A percentile compares a stretch with the other conserved stretches of the same genome.
Evolutionary conservation across 2,888 invertebrate genomes (phyloP).

Genomic region (Cephus sareptanus): DNA sequence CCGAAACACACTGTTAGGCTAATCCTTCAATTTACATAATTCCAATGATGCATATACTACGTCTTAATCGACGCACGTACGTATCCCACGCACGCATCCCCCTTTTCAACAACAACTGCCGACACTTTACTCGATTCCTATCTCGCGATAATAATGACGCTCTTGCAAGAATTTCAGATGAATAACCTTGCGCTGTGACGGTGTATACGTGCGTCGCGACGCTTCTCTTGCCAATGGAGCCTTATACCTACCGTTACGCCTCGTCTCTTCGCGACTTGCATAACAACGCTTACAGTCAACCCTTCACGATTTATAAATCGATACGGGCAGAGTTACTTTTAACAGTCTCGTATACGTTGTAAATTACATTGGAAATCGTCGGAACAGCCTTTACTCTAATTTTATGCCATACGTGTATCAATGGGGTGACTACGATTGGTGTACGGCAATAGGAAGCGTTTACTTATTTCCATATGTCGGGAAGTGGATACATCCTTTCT

Average conservation of each 20-base stretch:
- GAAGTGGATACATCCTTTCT: background rate
- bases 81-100: constrained; percentile 26
- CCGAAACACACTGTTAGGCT: background rate
- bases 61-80: constrained; percentile 15
- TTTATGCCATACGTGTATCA: background rate
- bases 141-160: constrained; percentile 62
- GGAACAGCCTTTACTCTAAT: background rate
- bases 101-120: constrained; percentile 28
- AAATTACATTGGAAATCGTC: background rate
- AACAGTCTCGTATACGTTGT: background rate
- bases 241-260: constrained; percentile 55
- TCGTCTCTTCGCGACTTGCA: constrained; percentile 58
- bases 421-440: background rate
- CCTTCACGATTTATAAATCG: background rate
- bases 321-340: background rate
- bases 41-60: background rate
- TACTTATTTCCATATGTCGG: background rate
- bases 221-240: constrained; percentile 54
- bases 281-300: constrained; percentile 47
- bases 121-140: constrained; percentile 45
- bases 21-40: background rate
- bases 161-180: constrained; percentile 63
- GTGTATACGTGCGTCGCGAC: constrained; percentile 55
- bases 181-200: constrained; percentile 65
- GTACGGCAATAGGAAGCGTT: background rate